Base-by-base conservation (phyloP, 2,113 vertebrate genomes). In the Heterochromis multidens region DNA sequence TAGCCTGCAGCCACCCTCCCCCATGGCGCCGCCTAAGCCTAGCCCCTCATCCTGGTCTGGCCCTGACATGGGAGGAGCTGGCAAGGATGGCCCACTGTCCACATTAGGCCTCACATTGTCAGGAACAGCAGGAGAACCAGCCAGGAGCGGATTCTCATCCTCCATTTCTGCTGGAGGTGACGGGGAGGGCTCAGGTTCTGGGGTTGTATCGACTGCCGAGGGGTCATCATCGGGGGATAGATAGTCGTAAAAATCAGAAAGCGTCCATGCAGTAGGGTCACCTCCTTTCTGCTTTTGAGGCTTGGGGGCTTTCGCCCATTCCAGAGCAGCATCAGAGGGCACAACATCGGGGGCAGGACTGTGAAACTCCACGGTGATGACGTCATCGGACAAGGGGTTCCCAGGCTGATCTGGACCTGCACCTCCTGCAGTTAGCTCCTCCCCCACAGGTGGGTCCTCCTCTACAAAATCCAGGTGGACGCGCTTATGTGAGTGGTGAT, bases 241-340 rank as follows among this genome's bases (percentile, higher is more conserved):
- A 94, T 98, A 97, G 6, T 98, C 97, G 1, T 98, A 98, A 81
- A 97, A 95, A 86, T 97, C 97, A 1, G 96, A 95, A 33, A 97
- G 92, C 1, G 95, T 96, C 97, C 97, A 97, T 3, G 97, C 94
- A 1, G 96, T 96, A 7, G 96, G 95, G 62, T 96, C 94, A 12
- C 93, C 90, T 1, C 83, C 95, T 96, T 86, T 92, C 87, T 92
- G 96, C 91, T 86, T 93, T 85, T 92, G 85, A 83, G 94, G 63
- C 85, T 91, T 74, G 3, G 91, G 92, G 31, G 57, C 85, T 84
- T 93, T 94, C 3, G 80, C 27, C 88, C 88, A 90, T 80, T 93
- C 1, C 91, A 93, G 86, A 92, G 93, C 80, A 63, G 72, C 33
- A 49, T 94, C 88, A 87, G 87, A 79, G 92, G 93, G 60, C 83